These are phyloP conservation scores for Pangasianodon gigas DNA, from an alignment of 2,113 vertebrate species.

Conservation along the genomic window DNA sequence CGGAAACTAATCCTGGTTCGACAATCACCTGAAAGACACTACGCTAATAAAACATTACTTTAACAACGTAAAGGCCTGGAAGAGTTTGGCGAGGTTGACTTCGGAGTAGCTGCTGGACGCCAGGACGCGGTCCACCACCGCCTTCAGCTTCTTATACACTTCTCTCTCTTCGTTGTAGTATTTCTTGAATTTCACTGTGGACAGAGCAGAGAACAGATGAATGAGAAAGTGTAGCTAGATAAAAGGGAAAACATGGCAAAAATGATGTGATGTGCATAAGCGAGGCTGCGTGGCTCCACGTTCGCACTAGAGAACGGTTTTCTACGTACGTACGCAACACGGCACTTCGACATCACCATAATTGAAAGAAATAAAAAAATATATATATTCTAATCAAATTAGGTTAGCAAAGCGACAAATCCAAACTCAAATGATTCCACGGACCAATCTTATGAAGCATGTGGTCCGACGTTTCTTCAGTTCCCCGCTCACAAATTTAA, in stretches of 20 bases:
- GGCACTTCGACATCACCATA: too few relatives aligned
- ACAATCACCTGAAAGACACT: background rate
- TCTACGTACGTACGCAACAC: background rate
- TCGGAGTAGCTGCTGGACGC: slow-evolving; percentile 87
- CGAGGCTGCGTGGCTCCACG: background rate
- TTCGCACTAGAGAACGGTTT: background rate
- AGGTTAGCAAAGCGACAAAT: background rate
- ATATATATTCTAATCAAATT: background rate
- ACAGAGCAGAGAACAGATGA: slow-evolving; percentile 51
- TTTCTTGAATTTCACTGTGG: background rate
- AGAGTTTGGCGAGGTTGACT: slow-evolving; percentile 92
- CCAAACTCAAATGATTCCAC: background rate
- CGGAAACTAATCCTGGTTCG: background rate
- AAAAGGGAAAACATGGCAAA: background rate
- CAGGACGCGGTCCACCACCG: slow-evolving; percentile 81
- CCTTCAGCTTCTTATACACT: slow-evolving; percentile 83
- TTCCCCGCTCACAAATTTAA: background rate
- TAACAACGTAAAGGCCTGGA: slow-evolving; percentile 75
- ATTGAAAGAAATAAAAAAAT: too few relatives aligned
- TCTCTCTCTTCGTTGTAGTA: slow-evolving; percentile 54
- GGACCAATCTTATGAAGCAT: background rate
- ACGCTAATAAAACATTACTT: slow-evolving; percentile 61
- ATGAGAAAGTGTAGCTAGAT: background rate
- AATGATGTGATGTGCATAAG: background rate
- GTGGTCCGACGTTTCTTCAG: background rate